These are phyloP conservation scores for Rotaria magnacalcarata DNA, from an alignment of 2,888 invertebrate species.

Conservation along the genomic window DNA sequence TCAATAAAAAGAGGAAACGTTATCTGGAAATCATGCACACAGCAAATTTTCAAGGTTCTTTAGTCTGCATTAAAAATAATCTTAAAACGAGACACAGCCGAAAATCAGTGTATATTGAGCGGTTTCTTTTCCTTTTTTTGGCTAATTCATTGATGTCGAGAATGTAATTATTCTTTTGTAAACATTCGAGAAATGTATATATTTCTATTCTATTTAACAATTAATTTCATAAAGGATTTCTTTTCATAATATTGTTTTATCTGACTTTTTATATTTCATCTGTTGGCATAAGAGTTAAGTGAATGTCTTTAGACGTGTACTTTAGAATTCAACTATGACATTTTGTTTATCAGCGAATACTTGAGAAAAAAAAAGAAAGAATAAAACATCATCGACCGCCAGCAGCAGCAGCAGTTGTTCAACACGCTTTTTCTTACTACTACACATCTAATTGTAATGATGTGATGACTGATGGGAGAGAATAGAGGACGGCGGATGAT, in stretches of 20 bases:
- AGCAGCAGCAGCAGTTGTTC: background rate
- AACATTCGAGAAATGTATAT: no score
- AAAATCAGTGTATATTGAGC: background rate
- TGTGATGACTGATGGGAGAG: background rate
- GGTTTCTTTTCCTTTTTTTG: no score
- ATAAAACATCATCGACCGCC: background rate
- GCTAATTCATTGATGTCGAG: no score
- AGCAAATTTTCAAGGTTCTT: background rate
- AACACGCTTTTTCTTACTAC: background rate
- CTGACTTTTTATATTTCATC: background rate
- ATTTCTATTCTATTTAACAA: background rate
- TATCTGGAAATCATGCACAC: background rate
- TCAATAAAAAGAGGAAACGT: background rate
- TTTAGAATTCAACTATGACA: background rate
- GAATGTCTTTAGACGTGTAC: background rate
- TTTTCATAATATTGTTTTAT: background rate
- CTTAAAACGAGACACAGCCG: background rate
- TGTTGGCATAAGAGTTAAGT: background rate
- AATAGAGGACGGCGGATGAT: background rate
- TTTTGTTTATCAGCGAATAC: background rate
- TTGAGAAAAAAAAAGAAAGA: background rate
- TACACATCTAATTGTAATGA: slow-evolving; percentile 10
- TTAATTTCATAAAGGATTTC: background rate
- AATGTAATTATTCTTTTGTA: no score
- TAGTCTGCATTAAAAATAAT: background rate